Percentiles rank a stretch among this genome's conserved stretches.
These are phyloP conservation scores for Drosophila atripex DNA, from an alignment of 2,888 invertebrate species.

Conservation along the genomic window DNA sequence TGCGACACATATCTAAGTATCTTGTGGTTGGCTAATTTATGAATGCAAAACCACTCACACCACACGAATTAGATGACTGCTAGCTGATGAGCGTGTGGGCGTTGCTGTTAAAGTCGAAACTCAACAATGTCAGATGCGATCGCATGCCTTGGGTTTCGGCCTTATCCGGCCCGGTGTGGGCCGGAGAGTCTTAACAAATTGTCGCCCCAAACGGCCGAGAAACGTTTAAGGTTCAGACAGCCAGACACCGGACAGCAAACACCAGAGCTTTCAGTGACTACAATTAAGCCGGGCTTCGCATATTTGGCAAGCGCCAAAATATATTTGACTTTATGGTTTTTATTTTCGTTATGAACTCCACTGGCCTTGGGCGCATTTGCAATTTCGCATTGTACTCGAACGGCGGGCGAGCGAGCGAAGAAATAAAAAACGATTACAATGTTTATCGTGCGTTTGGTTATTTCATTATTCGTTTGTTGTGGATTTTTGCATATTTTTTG, in stretches of 20 bases:
- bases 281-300: constrained; percentile 58
- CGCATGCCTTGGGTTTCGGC: constrained; percentile 10
- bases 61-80: constrained; percentile 71
- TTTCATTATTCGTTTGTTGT: constrained; percentile 28
- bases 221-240: constrained; percentile 47
- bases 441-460: constrained; percentile 18
- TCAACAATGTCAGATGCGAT: constrained; percentile 55
- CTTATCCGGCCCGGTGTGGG: constrained; percentile 41
- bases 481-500: constrained; percentile 42
- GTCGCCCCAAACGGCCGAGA: constrained; percentile 37
- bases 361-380: constrained; percentile 60
- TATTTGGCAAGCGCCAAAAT: constrained; percentile 40
- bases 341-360: constrained; percentile 51
- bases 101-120: constrained; percentile 45
- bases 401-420: constrained; percentile 5
- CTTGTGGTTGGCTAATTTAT: constrained; percentile 67
- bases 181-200: constrained; percentile 37
- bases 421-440: constrained; percentile 5
- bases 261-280: constrained; percentile 12
- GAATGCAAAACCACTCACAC: constrained; percentile 75
- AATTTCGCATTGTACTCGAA: constrained; percentile 35
- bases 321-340: constrained; percentile 37
- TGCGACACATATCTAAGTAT: constrained; percentile 58
- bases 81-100: constrained; percentile 52
- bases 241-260: constrained; percentile 30